Evolutionary conservation across 2,113 vertebrate genomes (phyloP).

Genomic region (Varanus salvator): DNA sequence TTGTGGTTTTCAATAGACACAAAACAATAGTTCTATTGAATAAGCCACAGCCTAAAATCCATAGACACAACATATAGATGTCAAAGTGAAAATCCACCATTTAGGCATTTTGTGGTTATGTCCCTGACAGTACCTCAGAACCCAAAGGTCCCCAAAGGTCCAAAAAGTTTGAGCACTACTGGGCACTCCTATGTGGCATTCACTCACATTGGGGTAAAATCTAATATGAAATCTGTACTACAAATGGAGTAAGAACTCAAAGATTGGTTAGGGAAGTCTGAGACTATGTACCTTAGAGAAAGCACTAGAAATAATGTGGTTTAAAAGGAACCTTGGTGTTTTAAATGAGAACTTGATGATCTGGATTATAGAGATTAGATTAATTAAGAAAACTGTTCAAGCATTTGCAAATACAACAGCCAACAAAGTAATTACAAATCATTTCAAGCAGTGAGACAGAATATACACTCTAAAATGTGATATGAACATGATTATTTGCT

Average conservation of each 20-base stretch:
- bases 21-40: too few relatives aligned
- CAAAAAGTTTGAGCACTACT: too few relatives aligned
- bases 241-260: neutral
- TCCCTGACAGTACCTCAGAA: too few relatives aligned
- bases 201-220: neutral
- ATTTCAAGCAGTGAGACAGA: neutral
- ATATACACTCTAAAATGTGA: neutral
- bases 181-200: neutral
- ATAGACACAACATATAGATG: too few relatives aligned
- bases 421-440: neutral
- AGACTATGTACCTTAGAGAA: neutral
- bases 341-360: neutral
- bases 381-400: neutral
- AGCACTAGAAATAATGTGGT: neutral
- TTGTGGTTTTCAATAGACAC: too few relatives aligned
- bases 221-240: neutral
- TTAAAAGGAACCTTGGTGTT: neutral
- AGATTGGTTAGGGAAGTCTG: neutral
- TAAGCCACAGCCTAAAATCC: too few relatives aligned
- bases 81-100: too few relatives aligned
- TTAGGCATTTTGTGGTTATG: too few relatives aligned
- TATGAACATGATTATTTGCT: neutral
- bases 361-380: neutral
- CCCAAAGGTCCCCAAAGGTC: too few relatives aligned
- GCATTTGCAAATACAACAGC: neutral